Conservation (phyloP, 2,888 invertebrate species). For the Alloplasta piceator region DNA sequence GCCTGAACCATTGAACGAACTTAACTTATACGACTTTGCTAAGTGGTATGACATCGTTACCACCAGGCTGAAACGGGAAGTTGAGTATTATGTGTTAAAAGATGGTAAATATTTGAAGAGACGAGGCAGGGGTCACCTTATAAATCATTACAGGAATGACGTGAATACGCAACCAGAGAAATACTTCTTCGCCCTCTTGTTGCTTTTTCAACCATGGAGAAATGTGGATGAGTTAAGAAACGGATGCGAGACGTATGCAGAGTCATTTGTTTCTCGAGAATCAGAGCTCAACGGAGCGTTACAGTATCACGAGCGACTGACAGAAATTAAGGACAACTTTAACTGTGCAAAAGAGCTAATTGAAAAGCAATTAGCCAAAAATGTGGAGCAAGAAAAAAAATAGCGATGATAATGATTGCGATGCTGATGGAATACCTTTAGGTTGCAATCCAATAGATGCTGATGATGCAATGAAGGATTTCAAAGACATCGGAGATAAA, state of each 20-base stretch:
- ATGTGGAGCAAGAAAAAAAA: too few species aligned
- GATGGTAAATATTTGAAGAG: constrained; percentile 65
- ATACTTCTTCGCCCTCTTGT: constrained; percentile 58
- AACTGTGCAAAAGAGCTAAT: too few species aligned
- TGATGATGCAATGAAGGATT: too few species aligned
- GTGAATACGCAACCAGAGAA: constrained; percentile 61
- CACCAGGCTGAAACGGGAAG: not conserved
- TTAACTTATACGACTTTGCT: not conserved
- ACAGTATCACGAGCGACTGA: constrained; percentile 54
- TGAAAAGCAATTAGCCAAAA: too few species aligned
- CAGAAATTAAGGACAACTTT: constrained; percentile 24
- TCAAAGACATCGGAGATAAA: too few species aligned
- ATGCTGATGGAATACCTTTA: too few species aligned
- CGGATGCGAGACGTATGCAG: constrained; percentile 54
- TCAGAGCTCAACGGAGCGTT: constrained; percentile 58
- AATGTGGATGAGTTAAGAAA: constrained; percentile 61
- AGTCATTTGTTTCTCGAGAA: constrained; percentile 58
- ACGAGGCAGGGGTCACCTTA: constrained; percentile 68
- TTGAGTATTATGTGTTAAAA: constrained; percentile 45
- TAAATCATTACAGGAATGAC: constrained; percentile 71
- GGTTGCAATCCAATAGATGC: too few species aligned
- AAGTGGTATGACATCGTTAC: not conserved
- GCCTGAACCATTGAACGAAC: constrained; percentile 61
- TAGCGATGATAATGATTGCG: too few species aligned
- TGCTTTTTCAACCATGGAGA: constrained; percentile 66